A percentile compares a stretch with the other conserved stretches of the same genome.
Evolutionary conservation across 2,797 vertebrate species (phyloP).

Genomic region (Scarus forsteni): DNA sequence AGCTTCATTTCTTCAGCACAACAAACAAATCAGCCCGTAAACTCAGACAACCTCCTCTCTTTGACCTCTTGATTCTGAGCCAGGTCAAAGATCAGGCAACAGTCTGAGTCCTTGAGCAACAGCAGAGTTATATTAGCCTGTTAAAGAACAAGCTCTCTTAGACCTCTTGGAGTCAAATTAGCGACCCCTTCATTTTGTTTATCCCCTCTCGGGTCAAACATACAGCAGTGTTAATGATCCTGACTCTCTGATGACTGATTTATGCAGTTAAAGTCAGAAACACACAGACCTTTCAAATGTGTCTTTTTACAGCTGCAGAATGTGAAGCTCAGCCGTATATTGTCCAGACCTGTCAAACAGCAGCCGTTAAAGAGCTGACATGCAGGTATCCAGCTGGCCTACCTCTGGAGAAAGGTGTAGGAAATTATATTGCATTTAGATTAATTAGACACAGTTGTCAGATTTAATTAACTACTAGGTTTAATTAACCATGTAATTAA

Average conservation of each 20-base stretch:
- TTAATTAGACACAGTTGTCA: slow-evolving; percentile 88
- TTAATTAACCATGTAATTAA: slow-evolving; percentile 90
- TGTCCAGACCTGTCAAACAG: slow-evolving; percentile 64
- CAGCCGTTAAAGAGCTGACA: slow-evolving; percentile 71
- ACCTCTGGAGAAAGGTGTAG: slow-evolving; percentile 83
- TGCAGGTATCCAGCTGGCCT: slow-evolving; percentile 81
- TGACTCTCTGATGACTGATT: slow-evolving; percentile 27
- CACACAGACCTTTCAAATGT: slow-evolving; percentile 28
- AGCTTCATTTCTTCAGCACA: neutral
- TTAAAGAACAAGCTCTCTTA: neutral
- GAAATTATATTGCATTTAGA: slow-evolving; percentile 87
- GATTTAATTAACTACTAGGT: slow-evolving; percentile 88
- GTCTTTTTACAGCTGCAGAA: slow-evolving; percentile 23
- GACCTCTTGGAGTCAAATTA: neutral
- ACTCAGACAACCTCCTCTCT: slow-evolving; percentile 22
- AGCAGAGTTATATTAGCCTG: slow-evolving; percentile 31
- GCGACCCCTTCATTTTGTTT: neutral
- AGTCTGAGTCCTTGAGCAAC: slow-evolving; percentile 61
- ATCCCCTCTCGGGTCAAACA: slow-evolving; percentile 2
- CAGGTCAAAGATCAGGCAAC: slow-evolving; percentile 62
- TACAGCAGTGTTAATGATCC: slow-evolving; percentile 13
- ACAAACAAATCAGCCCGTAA: slow-evolving; percentile 18
- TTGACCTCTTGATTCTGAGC: slow-evolving; percentile 67
- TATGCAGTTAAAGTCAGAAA: slow-evolving; percentile 19
- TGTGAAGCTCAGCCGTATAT: slow-evolving; percentile 48